Evolutionary conservation across 1,140 invertebrate genomes (phyloP).

Genomic region (Gryllus bimaculatus): DNA sequence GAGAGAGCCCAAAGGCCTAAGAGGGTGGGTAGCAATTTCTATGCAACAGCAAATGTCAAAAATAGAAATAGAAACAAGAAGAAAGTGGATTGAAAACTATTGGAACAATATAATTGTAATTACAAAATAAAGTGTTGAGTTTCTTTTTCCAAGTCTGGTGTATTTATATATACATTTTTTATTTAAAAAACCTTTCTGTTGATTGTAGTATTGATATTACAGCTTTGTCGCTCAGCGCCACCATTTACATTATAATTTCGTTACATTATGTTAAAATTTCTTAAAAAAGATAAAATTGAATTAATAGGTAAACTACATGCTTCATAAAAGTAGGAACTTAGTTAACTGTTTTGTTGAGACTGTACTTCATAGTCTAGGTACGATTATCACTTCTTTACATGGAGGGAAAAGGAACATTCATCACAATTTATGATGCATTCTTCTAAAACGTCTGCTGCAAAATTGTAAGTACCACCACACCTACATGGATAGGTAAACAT

Average conservation of each 20-base stretch:
- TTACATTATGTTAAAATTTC: too few species aligned
- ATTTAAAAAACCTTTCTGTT: neutral
- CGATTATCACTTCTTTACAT: slow-evolving; percentile 30
- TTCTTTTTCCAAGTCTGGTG: too few species aligned
- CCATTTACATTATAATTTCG: too few species aligned
- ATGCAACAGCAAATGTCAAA: slow-evolving; percentile 87
- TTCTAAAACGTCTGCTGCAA: slow-evolving; percentile 37
- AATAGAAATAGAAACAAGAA: slow-evolving; percentile 55
- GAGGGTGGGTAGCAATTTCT: slow-evolving; percentile 89
- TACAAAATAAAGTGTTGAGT: neutral
- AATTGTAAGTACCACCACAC: slow-evolving; percentile 51
- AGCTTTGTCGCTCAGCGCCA: too few species aligned
- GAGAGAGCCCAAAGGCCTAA: slow-evolving; percentile 67
- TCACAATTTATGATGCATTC: slow-evolving; percentile 45
- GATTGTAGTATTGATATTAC: too few species aligned
- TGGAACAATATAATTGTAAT: too few species aligned
- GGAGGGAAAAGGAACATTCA: slow-evolving; percentile 54
- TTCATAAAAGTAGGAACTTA: neutral
- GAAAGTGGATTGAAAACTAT: neutral
- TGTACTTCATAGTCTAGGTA: neutral
- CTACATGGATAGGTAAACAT: slow-evolving; percentile 46
- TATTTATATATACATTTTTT: neutral
- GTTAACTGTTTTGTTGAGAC: neutral
- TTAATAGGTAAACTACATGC: neutral
- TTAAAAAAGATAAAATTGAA: neutral